Conservation (phyloP, 1,140 invertebrate species). For the Agraylea sexmaculata region DNA sequence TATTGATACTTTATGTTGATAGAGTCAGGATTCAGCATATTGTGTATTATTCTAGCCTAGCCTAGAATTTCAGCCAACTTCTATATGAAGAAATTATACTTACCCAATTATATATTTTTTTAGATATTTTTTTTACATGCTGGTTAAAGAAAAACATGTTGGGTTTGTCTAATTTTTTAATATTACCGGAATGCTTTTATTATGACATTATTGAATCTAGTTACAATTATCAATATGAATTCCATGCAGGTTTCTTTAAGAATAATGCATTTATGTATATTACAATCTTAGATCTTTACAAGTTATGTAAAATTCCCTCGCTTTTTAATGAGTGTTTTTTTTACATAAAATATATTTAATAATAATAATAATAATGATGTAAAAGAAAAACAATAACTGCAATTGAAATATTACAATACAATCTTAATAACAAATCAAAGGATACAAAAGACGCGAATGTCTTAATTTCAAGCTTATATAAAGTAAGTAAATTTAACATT, state of each 20-base stretch:
- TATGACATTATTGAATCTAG: constrained; percentile 23
- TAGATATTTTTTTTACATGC: background rate
- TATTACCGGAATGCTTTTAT: constrained; percentile 21
- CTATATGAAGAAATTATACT: constrained; percentile 7
- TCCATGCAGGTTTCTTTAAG: constrained; percentile 20
- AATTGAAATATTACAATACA: constrained; percentile 10
- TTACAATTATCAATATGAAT: constrained; percentile 21
- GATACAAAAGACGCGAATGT: too few species aligned
- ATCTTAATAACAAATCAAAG: too few species aligned
- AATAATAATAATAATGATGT: constrained; percentile 13
- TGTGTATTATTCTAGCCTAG: too few species aligned
- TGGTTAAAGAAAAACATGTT: constrained; percentile 12
- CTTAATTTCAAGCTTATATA: too few species aligned
- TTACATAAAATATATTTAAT: constrained; percentile 8
- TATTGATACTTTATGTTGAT: too few species aligned
- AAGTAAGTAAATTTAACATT: constrained; percentile 10
- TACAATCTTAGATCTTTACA: constrained; percentile 18
- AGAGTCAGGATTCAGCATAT: too few species aligned
- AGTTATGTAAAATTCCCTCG: constrained; percentile 10
- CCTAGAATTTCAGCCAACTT: too few species aligned
- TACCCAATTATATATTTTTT: constrained; percentile 2
- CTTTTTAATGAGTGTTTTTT: constrained; percentile 5
- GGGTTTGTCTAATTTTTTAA: constrained; percentile 18
- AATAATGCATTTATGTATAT: constrained; percentile 19
- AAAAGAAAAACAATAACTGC: constrained; percentile 10